Base-by-base conservation (phyloP, 2,797 vertebrate genomes). In the Sebastes oblongus region DNA sequence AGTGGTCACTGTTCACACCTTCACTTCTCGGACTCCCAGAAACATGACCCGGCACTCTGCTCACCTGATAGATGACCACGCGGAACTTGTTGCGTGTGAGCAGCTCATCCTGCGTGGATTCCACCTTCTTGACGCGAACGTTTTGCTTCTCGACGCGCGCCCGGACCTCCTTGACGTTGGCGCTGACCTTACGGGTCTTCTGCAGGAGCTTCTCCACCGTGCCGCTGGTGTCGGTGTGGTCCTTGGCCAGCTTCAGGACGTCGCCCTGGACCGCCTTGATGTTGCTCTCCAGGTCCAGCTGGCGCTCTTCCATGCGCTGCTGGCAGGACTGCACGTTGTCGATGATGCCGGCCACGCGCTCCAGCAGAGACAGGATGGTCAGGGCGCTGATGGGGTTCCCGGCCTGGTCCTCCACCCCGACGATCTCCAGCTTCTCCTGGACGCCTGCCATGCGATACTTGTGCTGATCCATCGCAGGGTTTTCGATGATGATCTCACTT, bases 1-100 rank as follows among this genome's bases (percentile, higher is more conserved):
- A 52, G 54, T 55, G 12, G 10, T 11, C 54, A 13, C n/a, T 24
- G 54, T 22, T 55, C 54, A 54, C 52, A 22, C 20, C 22, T 22
- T 55, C 22, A 55, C 54, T 55, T 58, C 55, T 27, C 55, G 0
- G 24, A 12, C 54, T 42, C 24, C 12, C 56, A 58, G 12, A 27
- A 27, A 27, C 14, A 14, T 7, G 27, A 58, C 27, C 25, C 54
- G 3, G 13, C 39, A 42, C 39, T 39, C 39, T 16, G 13, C 39
- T 42, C 18, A 99, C 98, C 98, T 99, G 98, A 72, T 98, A 99
- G 93, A 99, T 99, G 54, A 99, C 97, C 5, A 99, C 98, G 0
- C 98, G 94, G 90, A 99, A 99, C 94, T 97, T 98, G 96, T 99
- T 99, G 88, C 98, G 97, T n/a, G 95, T 97, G 86, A 99, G 96